Evolutionary conservation across 2,797 vertebrate genomes (phyloP), one percentile per base, ranked within the genome.

Genomic region (Mormyrops boulengeri): DNA sequence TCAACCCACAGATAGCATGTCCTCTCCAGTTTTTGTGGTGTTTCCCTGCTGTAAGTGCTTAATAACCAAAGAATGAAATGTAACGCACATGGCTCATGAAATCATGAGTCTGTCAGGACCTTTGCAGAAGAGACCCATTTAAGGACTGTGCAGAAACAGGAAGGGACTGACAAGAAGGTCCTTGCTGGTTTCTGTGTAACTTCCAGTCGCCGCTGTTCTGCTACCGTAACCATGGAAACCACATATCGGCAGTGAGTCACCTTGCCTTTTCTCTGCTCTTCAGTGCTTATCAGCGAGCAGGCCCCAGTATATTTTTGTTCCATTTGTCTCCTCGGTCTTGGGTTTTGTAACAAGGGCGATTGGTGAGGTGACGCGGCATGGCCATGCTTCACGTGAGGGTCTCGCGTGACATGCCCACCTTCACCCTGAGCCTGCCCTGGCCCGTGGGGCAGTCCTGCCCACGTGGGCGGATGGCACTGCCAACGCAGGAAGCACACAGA

Each of bases 321-420:
- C 88, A 57, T 92, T 93, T 93, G 85, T 92, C 91, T 82, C 91
- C 82, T 52, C 49, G 69, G 26, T 80, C 69, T 91, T 86, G 38
- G 47, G 90, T 89, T 38, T 19, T 89, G 88, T 91, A 88, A 91
- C 66, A 88, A 12, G 88, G 92, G 57, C 12, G 87, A 88, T 52
- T 47, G 17, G 49, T 91, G 92, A 88, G 91, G 92, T 92, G 92
- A 91, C 85, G 47, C 69, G 1, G 7, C 91, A 93, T 94, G 95
- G 94, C 95, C 93, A 60, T 52, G 89, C 50, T 92, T 93, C 90
- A 19, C 89, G 92, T 93, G 91, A 92, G 89, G 91, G 88, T 86
- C 88, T 22, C 93, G 93, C 94, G 93, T 92, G n/a, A 91, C 90
- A 47, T 89, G 89, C 90, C 88, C 52, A 26, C 60, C 17, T 14